Base-by-base conservation (phyloP, 2,797 vertebrate species). In the Halcyon badia region DNA sequence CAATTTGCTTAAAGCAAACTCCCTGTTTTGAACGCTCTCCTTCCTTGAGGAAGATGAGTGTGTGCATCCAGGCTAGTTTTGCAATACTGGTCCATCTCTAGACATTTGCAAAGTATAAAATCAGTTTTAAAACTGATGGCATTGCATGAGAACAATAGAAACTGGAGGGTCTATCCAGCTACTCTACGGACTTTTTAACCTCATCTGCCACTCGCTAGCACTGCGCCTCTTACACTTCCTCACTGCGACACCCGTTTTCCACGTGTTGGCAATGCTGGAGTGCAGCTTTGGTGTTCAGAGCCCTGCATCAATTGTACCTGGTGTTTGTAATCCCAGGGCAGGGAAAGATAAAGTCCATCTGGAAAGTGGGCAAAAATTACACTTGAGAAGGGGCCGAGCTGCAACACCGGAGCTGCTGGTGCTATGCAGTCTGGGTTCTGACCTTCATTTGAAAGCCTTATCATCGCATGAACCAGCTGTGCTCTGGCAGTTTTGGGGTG, bases 361-460 rank as follows among this genome's bases (percentile, higher is more conserved):
- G 39, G 71, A 80, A 65, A 91, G 30, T 8, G 39, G 78, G 73
- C 46, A 78, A 46, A 48, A 89, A 19, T 1, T 72, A 41, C 65
- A 80, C 33, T 51, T 82, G 90, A 77, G 68, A 44, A 20, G 41
- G 26, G 35, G 80, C 82, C 90, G 86, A 68, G 71, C 52, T 80
- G 70, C 88, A 91, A 71, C 35, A 70, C 64, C 5, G 1, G 83
- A 68, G 88, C 81, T 90, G 68, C 68, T 66, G 75, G 80, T 76
- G 76, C 80, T 82, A 56, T 48, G 58, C 64, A 86, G 18, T 19
- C 62, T 80, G 54, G 26, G 84, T 77, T 94, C 82, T 94, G 94
- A 96, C 96, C 96, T 97, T 96, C 96, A 52, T 78, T 93, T 83
- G 58, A 93, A 87, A 94, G 35, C 75, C 46, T 10, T 82, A 76